Base-by-base conservation (phyloP, 1,140 invertebrate species). In the Drosophila mojavensis region DNA sequence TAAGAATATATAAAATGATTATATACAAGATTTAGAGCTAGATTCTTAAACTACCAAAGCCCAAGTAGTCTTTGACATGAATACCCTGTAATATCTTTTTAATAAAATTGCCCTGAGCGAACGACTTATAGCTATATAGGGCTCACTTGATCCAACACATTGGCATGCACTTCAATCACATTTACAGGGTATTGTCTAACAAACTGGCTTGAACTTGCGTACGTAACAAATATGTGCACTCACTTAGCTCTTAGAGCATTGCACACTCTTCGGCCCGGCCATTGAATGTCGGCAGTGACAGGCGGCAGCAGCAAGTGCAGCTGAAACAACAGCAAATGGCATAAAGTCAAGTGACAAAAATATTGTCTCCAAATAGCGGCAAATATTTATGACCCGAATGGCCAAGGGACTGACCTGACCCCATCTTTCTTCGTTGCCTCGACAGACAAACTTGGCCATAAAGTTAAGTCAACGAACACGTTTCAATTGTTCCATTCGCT, bases 341-440 rank as follows among this genome's bases (percentile, higher is more conserved):
- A 73, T 74, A 73, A 77, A 73, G 78, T 79, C 65, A 79, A 79
- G 71, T 79, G 80, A 71, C 71, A 83, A 75, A 77, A 79, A 82
- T 79, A 68, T 30, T 83, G 67, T 62, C 58, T 83, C 61, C 59
- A 48, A 71, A 74, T 48, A 82, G 70, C 74, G 75, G 64, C 65
- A 75, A 81, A 81, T 81, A 82, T 81, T 78, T 82, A 67, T 67
- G 53, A 62, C 48, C 74, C 28, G 69, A 78, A 81, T 69, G 61
- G 7, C n/a, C 36, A 39, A 26, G 5, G 30, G 9, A 3, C 10
- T 15, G 15, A 13, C 36, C 36, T 39, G 36, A 17, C 15, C n/a
- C 43, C 43, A 3, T 47, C 43, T 3, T 9, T 15, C 36, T 13
- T 28, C 17, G 10, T 30, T 30, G 33, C 13, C 26, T 45, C 54